Percentiles rank a stretch among this genome's conserved stretches.
phyloP scores from a whole-genome alignment of 2,797 vertebrate species.

The Discoglossus pictus region DNA sequence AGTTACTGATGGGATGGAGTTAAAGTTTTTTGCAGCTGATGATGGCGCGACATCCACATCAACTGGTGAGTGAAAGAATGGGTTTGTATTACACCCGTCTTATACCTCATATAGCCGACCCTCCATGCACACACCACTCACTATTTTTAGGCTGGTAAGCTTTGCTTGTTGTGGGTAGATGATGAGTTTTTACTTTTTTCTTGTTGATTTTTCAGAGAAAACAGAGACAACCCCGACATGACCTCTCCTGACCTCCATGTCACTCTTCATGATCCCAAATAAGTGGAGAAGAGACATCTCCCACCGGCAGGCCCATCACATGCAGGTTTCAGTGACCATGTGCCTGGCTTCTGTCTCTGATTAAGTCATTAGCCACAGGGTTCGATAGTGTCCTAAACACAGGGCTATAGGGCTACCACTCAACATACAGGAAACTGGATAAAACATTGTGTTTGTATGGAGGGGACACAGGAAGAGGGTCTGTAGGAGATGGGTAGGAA shows the following conservation, averaged over 20 bases:
- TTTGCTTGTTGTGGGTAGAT: too few relatives aligned
- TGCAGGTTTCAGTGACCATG: not conserved
- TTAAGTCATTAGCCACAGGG: not conserved
- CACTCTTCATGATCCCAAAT: not conserved
- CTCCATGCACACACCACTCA: not conserved
- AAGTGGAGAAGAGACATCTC: not conserved
- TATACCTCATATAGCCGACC: not conserved
- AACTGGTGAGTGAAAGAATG: slow-evolving; percentile 65
- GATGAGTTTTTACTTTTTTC: not conserved
- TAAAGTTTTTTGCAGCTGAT: slow-evolving; percentile 65
- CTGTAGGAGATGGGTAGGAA: too few relatives aligned
- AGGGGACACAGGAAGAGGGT: too few relatives aligned
- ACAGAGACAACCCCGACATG: slow-evolving; percentile 73
- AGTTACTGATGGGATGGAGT: slow-evolving; percentile 72
- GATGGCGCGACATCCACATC: slow-evolving; percentile 66
- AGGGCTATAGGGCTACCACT: not conserved
- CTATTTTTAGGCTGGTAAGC: too few relatives aligned
- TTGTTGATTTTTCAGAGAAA: slow-evolving; percentile 65
- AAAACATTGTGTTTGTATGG: too few relatives aligned
- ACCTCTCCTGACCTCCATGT: slow-evolving; percentile 48
- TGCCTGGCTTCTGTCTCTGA: not conserved
- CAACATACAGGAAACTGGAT: too few relatives aligned
- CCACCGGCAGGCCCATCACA: not conserved
- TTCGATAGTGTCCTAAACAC: not conserved
- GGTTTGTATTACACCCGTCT: too few relatives aligned